These are phyloP conservation scores for Zaprionus inermis DNA, from an alignment of 1,140 invertebrate genomes.

Conservation along the genomic window DNA sequence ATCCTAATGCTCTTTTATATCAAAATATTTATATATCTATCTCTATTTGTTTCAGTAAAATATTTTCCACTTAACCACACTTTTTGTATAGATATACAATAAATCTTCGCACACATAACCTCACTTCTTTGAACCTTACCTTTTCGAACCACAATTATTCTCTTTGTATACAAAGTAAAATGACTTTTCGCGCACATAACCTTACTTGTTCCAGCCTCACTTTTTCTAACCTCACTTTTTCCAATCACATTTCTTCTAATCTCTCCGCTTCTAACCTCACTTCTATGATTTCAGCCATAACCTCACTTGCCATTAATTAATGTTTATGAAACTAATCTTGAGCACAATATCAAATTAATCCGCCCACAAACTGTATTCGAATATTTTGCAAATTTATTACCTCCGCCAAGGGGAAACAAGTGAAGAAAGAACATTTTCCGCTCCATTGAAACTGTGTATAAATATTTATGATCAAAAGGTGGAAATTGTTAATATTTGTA, in stretches of 20 bases:
- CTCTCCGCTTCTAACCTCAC: neutral
- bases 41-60: neutral
- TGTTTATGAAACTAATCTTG: neutral
- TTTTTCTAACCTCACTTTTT: neutral
- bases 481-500: neutral
- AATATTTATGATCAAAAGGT: slow-evolving; percentile 7
- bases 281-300: neutral
- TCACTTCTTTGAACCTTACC: too few species aligned
- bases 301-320: neutral
- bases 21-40: too few species aligned
- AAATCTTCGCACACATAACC: neutral
- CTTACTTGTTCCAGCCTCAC: neutral
- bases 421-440: neutral
- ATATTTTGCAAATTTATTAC: slow-evolving; percentile 20
- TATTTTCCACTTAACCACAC: neutral
- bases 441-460: slow-evolving; percentile 13
- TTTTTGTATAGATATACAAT: neutral
- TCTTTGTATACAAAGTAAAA: too few species aligned
- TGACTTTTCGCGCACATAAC: neutral
- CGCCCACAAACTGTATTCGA: neutral
- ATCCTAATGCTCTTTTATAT: neutral
- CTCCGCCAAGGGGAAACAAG: neutral
- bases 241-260: neutral
- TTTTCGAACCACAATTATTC: too few species aligned
- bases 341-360: slow-evolving; percentile 1